These are phyloP conservation scores for Trissolcus brochymenae DNA, from an alignment of 2,888 invertebrate species.

Conservation along the genomic window DNA sequence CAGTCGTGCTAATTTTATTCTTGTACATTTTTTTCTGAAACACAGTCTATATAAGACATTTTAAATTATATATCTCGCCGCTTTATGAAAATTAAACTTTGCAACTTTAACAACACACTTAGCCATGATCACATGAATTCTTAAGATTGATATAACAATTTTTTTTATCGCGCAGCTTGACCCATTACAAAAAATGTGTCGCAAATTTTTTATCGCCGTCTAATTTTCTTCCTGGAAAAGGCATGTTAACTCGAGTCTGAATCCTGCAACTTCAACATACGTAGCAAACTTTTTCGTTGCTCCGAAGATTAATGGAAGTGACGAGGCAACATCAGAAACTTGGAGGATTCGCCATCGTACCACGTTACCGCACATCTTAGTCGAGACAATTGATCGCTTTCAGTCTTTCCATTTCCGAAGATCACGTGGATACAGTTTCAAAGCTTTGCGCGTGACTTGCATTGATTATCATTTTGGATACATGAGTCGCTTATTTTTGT, in stretches of 20 bases:
- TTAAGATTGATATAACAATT: conserved; percentile 19
- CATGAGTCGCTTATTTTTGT: conserved; percentile 8
- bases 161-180: not conserved
- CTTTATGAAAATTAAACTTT: not conserved
- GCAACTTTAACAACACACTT: conserved; percentile 7
- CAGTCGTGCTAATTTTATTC: no score
- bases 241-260: conserved; percentile 50
- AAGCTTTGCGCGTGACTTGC: conserved; percentile 54
- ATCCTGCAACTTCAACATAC: conserved; percentile 44
- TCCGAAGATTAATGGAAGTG: conserved; percentile 59
- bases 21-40: no score
- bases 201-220: conserved; percentile 29
- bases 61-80: no score
- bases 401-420: conserved; percentile 22
- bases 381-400: conserved; percentile 49
- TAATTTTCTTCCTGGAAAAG: conserved; percentile 41
- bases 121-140: conserved; percentile 19
- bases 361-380: conserved; percentile 22
- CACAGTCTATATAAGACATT: no score
- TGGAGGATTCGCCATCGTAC: conserved; percentile 29
- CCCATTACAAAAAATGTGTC: conserved; percentile 27
- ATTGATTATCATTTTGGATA: conserved; percentile 36
- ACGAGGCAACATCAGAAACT: conserved; percentile 56
- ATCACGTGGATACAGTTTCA: conserved; percentile 52
- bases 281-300: conserved; percentile 50